These are phyloP conservation scores for Nanger granti DNA, from an alignment of 2,113 vertebrate species.

Conservation along the genomic window DNA sequence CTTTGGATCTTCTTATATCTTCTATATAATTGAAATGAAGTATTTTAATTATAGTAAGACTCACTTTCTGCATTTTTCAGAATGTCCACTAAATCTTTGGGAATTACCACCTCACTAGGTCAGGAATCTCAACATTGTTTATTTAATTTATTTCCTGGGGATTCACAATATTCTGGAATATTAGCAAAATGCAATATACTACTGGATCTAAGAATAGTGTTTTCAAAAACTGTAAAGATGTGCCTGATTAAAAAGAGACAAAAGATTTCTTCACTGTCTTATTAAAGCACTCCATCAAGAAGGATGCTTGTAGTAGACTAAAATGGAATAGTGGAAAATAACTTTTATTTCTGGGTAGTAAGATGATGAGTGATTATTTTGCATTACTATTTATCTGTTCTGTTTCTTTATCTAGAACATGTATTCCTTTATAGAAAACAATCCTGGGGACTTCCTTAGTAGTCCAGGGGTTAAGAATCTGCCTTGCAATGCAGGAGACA, in stretches of 20 bases:
- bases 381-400: neutral
- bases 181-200: neutral
- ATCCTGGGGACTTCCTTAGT: neutral
- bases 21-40: neutral
- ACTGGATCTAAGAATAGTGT: neutral
- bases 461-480: neutral
- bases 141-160: neutral
- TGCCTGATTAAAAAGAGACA: neutral
- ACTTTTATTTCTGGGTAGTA: neutral
- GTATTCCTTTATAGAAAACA: neutral
- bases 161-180: neutral
- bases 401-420: neutral
- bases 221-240: neutral
- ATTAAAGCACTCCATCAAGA: neutral
- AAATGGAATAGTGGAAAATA: neutral
- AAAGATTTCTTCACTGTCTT: neutral
- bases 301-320: neutral
- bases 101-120: neutral
- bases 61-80: neutral
- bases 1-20: neutral
- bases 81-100: neutral
- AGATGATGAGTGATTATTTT: neutral
- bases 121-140: neutral
- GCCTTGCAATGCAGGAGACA: neutral
- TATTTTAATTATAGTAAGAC: neutral